Percentiles rank a stretch among this genome's conserved stretches.
phyloP scores from a whole-genome alignment of 2,888 invertebrate genomes.

The Fragum whitleyi region DNA sequence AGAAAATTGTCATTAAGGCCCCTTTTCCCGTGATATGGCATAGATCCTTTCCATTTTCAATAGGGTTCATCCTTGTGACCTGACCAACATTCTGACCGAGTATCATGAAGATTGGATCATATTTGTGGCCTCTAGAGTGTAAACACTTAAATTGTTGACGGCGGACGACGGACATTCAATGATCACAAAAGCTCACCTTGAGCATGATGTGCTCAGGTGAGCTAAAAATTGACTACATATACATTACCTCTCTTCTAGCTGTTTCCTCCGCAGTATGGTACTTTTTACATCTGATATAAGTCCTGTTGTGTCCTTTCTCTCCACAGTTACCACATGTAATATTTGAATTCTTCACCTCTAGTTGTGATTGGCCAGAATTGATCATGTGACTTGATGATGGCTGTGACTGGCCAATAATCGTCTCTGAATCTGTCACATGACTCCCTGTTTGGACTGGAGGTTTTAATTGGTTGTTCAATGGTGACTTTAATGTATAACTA shows the following conservation, averaged over 20 bases:
- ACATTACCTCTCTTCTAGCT: slow-evolving; percentile 62
- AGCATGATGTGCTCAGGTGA: too few species aligned
- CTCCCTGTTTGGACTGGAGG: not conserved
- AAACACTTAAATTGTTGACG: too few species aligned
- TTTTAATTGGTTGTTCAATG: not conserved
- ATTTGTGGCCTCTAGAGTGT: too few species aligned
- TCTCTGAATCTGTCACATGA: slow-evolving; percentile 14
- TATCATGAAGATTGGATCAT: too few species aligned
- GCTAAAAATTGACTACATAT: too few species aligned
- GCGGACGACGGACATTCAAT: too few species aligned
- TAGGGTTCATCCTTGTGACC: too few species aligned
- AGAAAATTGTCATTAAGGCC: too few species aligned
- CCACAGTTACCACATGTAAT: slow-evolving; percentile 65
- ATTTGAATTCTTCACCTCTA: slow-evolving; percentile 34
- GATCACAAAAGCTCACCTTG: too few species aligned
- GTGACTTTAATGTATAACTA: not conserved
- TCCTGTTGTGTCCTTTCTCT: slow-evolving; percentile 65
- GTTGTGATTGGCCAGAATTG: slow-evolving; percentile 32
- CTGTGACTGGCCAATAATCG: slow-evolving; percentile 17
- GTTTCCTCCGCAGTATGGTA: slow-evolving; percentile 65
- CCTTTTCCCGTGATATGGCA: too few species aligned
- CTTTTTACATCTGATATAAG: slow-evolving; percentile 50
- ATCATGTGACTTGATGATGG: slow-evolving; percentile 29
- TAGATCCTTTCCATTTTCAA: too few species aligned
- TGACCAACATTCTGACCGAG: too few species aligned